Evolutionary conservation across 2,888 invertebrate species (phyloP), one percentile per base, ranked within the genome.

Genomic region (Amphipyra tragopoginis): DNA sequence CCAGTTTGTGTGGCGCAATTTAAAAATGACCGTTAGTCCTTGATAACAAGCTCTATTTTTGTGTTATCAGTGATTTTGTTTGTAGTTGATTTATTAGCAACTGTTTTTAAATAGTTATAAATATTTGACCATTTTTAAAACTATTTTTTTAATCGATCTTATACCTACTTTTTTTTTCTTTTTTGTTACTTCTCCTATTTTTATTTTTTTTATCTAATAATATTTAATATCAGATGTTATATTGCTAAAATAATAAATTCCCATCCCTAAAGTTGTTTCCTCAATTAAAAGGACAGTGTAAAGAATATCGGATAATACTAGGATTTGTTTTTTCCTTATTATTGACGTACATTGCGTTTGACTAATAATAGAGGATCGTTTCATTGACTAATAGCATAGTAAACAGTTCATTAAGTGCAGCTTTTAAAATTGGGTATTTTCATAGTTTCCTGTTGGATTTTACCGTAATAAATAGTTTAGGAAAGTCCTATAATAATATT

Each of bases 41-140:
- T 44, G 52, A 67, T 68, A 68, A 53, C n/a, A 2, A 14, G 11
- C 2, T n/a, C 45, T 11, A 54, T 60, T 40, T 51, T 67, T 67
- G 13, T 45, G 34, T 56, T 61, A 53, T 61, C 40, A 49, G 6
- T 56, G 14, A 15, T 48, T 55, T 55, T 50, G 10, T 50, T 34
- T 40, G 9, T 26, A 15, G 8, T 45, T 11, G 11, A 21, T 45
- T 26, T 47, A 14, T 47, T 47, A 4, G 9, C 13, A 29, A 13
- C n/a, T 14, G 29, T 40, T 51, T 29, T 29, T 29, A 5, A 29
- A 29, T 7, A 2, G 29, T 7, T 29, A 4, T 7, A 29, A 29
- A 29, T 29, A 29, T 29, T 29, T 29, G 29, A 29, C 6, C 7
- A 29, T 1, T 5, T 5, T 3, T 29, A 29, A 5, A 29, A 5